Base-by-base conservation (phyloP, 2,888 invertebrate genomes). In the Biston betularia region DNA sequence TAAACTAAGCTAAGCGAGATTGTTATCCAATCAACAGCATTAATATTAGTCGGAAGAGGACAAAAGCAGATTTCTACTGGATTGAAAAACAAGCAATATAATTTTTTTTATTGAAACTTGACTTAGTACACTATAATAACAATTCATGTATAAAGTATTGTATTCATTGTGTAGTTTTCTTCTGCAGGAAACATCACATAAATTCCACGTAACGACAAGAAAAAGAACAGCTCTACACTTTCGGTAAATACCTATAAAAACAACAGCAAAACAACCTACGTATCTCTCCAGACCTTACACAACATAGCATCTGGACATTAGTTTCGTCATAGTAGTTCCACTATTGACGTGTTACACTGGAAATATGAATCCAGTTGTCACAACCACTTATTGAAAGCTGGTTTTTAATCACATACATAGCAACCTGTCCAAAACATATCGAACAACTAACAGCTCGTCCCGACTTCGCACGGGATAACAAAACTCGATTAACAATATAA, bases 261-360 rank as follows among this genome's bases (percentile, higher is more conserved):
- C n/a, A n/a, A 1, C 24, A 24, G 42, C 42, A 54, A 42, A 24
- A 54, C 24, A 33, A 0, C 15, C 11, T 15, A 53, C 53, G 40
- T 11, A 54, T 5, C 6, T n/a, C 24, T 10, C 44, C 64, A 71
- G 71, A 69, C 66, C 71, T 66, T 5, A 64, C 66, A 65, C 69
- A 71, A 66, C 62, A 54, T 60, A 53, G n/a, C 38, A 53, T 42
- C 40, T 53, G 42, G 42, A 42, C 3, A 53, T 53, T 38, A 15
- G 35, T 53, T 53, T 9, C 38, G 52, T 53, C 52, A 53, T n/a
- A 38, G 38, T 15, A 12, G 10, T 42, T 12, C n/a, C 24, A 42
- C 11, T 12, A 42, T n/a, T 42, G 42, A 54, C 42, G 24, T 42
- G 42, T 33, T 12, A 11, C 42, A 54, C 24, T 12, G 54, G 42